These are phyloP conservation scores for Gila orcuttii DNA, from an alignment of 2,113 vertebrate species.

Conservation along the genomic window DNA sequence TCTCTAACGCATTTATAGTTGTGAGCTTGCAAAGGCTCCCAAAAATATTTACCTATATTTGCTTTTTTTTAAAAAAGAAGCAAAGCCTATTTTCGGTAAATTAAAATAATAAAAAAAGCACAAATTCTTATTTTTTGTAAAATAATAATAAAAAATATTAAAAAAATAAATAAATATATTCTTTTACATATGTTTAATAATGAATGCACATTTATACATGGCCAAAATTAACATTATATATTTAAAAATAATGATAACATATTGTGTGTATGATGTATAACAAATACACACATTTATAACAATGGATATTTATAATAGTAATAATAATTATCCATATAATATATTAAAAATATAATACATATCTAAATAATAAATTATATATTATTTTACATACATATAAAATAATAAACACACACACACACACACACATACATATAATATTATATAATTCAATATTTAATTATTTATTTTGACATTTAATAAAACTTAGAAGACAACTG, in stretches of 20 bases:
- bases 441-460: neutral
- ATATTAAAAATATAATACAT: neutral
- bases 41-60: neutral
- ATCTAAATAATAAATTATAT: neutral
- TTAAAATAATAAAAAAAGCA: neutral
- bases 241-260: too few species aligned
- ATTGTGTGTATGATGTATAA: neutral
- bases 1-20: neutral
- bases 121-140: neutral
- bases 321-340: neutral
- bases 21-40: neutral
- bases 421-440: too few species aligned
- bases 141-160: neutral
- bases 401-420: too few species aligned
- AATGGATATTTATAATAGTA: neutral
- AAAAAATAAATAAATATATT: neutral
- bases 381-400: too few species aligned
- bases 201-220: neutral
- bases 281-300: neutral
- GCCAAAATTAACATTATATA: too few species aligned
- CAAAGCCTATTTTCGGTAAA: neutral
- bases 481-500: neutral
- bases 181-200: neutral
- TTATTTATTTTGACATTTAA: too few species aligned
- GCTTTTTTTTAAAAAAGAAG: neutral